A percentile compares a stretch with the other conserved stretches of the same genome.
phyloP scores from a whole-genome alignment of 2,888 invertebrate genomes.

The Agriopis marginaria region DNA sequence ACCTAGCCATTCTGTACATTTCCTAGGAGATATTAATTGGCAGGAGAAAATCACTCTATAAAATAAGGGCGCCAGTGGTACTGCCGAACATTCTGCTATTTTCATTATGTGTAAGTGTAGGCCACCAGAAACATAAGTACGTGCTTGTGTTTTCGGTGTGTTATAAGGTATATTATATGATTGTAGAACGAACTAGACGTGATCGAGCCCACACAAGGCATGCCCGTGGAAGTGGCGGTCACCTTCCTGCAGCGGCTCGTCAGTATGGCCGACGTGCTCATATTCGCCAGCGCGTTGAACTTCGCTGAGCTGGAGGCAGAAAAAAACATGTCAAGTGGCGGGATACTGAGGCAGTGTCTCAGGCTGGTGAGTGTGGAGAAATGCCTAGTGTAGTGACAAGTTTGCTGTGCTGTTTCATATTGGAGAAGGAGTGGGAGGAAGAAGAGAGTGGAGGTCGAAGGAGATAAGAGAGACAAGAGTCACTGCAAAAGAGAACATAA shows the following conservation, averaged over 20 bases:
- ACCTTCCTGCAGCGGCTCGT: conserved; percentile 99
- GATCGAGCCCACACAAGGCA: conserved; percentile 98
- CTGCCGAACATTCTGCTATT: too few species aligned
- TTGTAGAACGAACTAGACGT: conserved; percentile 98
- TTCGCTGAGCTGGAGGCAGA: conserved; percentile 99
- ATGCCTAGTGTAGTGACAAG: background rate
- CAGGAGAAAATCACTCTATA: too few species aligned
- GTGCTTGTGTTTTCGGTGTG: too few species aligned
- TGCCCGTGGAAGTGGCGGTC: conserved; percentile 99
- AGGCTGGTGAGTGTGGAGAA: conserved; percentile 89
- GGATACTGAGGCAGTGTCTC: conserved; percentile 98
- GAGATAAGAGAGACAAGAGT: too few species aligned
- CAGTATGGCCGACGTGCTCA: conserved; percentile 99
- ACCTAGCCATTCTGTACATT: too few species aligned
- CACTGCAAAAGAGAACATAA: too few species aligned
- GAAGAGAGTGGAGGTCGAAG: too few species aligned
- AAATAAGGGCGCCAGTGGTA: too few species aligned
- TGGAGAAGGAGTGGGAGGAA: too few species aligned
- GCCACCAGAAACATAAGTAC: too few species aligned
- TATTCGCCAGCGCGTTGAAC: conserved; percentile 98
- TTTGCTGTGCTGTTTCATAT: conserved; percentile 42
- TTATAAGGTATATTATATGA: background rate
- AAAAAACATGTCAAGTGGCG: conserved; percentile 99
- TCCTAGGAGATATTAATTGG: too few species aligned
- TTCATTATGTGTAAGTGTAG: too few species aligned